Conservation (phyloP, 2,888 invertebrate genomes). For the Priocnemis perturbator region DNA sequence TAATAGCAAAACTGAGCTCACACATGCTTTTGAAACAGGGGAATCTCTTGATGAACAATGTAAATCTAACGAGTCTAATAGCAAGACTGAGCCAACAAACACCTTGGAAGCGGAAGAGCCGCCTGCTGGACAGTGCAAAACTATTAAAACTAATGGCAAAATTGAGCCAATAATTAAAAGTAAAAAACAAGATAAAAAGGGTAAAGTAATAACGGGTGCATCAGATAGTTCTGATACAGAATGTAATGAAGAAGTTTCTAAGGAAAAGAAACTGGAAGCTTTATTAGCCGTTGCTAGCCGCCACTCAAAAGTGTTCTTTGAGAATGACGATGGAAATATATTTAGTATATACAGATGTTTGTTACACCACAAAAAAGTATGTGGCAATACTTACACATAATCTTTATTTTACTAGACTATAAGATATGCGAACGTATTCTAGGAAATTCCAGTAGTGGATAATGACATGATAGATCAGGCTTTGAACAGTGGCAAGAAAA, state of each 20-base stretch:
- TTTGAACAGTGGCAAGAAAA: slow-evolving; percentile 72
- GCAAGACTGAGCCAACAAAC: slow-evolving; percentile 67
- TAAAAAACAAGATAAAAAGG: slow-evolving; percentile 55
- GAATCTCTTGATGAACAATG: too few relatives aligned
- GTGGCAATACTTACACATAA: slow-evolving; percentile 16
- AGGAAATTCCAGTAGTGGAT: slow-evolving; percentile 75
- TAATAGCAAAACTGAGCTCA: slow-evolving; percentile 32
- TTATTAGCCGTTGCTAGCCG: slow-evolving; percentile 74
- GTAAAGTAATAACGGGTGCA: slow-evolving; percentile 41
- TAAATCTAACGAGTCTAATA: slow-evolving; percentile 69
- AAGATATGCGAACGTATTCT: slow-evolving; percentile 59
- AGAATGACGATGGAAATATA: slow-evolving; percentile 81
- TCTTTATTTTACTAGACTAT: too few relatives aligned
- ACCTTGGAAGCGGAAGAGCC: slow-evolving; percentile 60
- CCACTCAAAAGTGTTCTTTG: slow-evolving; percentile 86
- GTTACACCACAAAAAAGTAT: slow-evolving; percentile 84
- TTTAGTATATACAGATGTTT: slow-evolving; percentile 86
- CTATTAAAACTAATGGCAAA: slow-evolving; percentile 35
- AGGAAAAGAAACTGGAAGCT: slow-evolving; percentile 60
- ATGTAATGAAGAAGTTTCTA: slow-evolving; percentile 55
- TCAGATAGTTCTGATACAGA: slow-evolving; percentile 67
- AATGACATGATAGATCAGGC: slow-evolving; percentile 69
- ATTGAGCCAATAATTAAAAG: slow-evolving; percentile 33
- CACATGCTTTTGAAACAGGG: slow-evolving; percentile 1
- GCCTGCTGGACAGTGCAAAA: slow-evolving; percentile 62